Percentiles rank a stretch among this genome's conserved stretches.
Conservation (phyloP, 2,797 vertebrate genomes). For the Sparidentex hasta region DNA sequence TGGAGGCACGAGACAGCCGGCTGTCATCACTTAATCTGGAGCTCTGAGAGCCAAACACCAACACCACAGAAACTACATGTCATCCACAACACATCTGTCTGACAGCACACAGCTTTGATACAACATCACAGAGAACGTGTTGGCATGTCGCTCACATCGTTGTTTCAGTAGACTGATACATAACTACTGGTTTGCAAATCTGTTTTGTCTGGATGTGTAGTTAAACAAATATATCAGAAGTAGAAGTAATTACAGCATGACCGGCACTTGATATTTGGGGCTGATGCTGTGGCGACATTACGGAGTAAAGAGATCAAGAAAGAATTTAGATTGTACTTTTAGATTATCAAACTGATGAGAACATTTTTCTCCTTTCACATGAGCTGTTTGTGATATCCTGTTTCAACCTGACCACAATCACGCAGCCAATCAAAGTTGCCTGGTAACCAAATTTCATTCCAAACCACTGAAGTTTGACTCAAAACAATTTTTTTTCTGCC, state of each 20-base stretch:
- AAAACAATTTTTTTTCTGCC: background rate
- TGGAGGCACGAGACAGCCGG: slow-evolving; percentile 73
- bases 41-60: slow-evolving; percentile 76
- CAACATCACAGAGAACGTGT: background rate
- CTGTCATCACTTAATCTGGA: slow-evolving; percentile 79
- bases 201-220: background rate
- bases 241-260: background rate
- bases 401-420: background rate
- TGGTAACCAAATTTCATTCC: background rate
- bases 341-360: background rate
- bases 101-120: background rate
- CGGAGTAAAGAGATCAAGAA: too few species aligned
- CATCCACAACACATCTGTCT: background rate
- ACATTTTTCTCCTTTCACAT: background rate
- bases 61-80: background rate
- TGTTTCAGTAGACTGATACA: background rate
- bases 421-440: background rate
- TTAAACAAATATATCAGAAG: background rate
- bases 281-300: too few species aligned
- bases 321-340: background rate
- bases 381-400: background rate
- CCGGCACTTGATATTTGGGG: too few species aligned
- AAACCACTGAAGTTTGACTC: background rate
- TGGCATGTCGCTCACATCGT: background rate
- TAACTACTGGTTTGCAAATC: background rate